A percentile compares a stretch with the other conserved stretches of the same genome.
These are phyloP conservation scores for Noctua comes DNA, from an alignment of 2,888 invertebrate species.

Conservation along the genomic window DNA sequence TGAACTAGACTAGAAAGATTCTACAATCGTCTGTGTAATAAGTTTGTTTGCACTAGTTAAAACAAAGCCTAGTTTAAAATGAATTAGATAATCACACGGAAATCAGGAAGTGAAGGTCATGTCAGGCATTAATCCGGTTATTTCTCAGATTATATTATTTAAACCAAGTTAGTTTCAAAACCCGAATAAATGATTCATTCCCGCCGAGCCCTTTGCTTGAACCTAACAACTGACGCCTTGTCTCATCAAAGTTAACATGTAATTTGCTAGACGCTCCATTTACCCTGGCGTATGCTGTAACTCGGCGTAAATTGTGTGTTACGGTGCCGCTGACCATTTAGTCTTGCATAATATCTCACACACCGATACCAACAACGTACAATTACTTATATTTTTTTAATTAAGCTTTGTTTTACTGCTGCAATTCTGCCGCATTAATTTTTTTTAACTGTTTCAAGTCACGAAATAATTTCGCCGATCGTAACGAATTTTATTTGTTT, in stretches of 20 bases:
- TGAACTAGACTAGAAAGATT: constrained; percentile 81
- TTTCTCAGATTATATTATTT: constrained; percentile 14
- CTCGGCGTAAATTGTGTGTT: constrained; percentile 79
- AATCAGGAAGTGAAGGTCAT: constrained; percentile 1
- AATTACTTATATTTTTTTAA: constrained; percentile 27
- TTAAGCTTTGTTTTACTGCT: constrained; percentile 29
- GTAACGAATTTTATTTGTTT: constrained; percentile 32
- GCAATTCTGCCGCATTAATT: constrained; percentile 6
- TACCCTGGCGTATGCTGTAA: constrained; percentile 72
- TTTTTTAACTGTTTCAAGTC: constrained; percentile 8
- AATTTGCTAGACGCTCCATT: constrained; percentile 78
- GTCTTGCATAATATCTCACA: constrained; percentile 74
- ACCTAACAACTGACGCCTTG: constrained; percentile 38
- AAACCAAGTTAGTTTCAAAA: constrained; percentile 9
- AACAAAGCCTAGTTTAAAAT: neutral
- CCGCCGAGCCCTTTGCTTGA: constrained; percentile 31
- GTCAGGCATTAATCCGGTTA: neutral
- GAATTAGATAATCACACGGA: constrained; percentile 13
- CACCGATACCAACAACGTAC: constrained; percentile 30
- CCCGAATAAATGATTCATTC: constrained; percentile 19
- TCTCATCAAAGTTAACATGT: constrained; percentile 65
- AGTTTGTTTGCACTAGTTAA: constrained; percentile 12
- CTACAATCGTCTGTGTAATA: constrained; percentile 62
- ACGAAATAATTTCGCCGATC: constrained; percentile 27
- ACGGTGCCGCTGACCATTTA: constrained; percentile 73